Conservation (phyloP, 2,797 vertebrate species). For the Chelidonichthys spinosus region DNA sequence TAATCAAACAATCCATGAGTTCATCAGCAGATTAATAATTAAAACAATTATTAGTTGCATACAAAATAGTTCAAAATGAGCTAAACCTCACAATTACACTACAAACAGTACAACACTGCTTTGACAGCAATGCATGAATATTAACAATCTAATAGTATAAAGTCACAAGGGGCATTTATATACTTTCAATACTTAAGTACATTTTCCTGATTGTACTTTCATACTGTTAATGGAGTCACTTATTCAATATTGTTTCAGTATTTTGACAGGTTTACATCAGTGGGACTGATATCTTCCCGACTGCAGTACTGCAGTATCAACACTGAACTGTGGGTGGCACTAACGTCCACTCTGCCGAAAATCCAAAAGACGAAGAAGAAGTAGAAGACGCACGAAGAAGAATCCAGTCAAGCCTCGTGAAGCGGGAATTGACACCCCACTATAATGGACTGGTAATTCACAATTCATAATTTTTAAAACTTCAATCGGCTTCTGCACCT, state of each 20-base stretch:
- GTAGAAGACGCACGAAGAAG: conserved; percentile 42
- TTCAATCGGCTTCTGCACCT: fast-evolving
- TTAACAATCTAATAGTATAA: too few relatives aligned
- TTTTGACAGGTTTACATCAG: neutral
- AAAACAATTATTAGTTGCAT: too few relatives aligned
- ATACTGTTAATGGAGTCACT: too few relatives aligned
- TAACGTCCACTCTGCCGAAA: neutral
- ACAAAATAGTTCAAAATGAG: too few relatives aligned
- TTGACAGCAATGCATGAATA: too few relatives aligned
- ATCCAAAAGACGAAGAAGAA: neutral
- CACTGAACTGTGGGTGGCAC: conserved; percentile 16
- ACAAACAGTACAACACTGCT: too few relatives aligned
- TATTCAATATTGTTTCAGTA: neutral
- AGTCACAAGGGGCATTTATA: too few relatives aligned
- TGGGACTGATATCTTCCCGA: neutral
- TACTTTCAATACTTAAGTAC: too few relatives aligned
- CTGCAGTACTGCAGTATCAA: neutral
- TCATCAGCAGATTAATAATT: too few relatives aligned
- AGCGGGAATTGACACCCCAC: conserved; percentile 69
- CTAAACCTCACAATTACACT: too few relatives aligned
- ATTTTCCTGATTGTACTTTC: too few relatives aligned
- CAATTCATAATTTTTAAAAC: fast-evolving
- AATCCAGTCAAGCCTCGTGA: conserved; percentile 64
- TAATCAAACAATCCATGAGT: too few relatives aligned
- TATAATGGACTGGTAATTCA: conserved; percentile 73